Evolutionary conservation across 2,113 vertebrate species (phyloP).

Genomic region (Psettodes erumei): DNA sequence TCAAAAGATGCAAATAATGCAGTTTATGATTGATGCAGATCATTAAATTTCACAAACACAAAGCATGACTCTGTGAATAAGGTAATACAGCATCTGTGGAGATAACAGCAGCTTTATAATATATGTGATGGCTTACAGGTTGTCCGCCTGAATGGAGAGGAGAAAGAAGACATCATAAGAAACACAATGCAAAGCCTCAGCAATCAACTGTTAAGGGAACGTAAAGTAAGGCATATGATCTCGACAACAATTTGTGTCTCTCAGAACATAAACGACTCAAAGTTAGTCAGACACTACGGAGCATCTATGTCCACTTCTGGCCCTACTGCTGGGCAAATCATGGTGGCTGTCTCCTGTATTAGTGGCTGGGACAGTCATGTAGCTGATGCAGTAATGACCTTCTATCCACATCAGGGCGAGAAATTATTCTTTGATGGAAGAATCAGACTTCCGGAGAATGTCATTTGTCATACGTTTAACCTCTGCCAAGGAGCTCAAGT

Average conservation of each 20-base stretch:
- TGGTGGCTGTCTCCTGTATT: neutral
- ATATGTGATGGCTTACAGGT: conserved; percentile 4
- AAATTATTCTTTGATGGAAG: neutral
- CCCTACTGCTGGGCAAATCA: accelerated
- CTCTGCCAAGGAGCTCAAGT: accelerated
- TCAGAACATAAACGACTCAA: neutral
- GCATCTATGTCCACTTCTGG: conserved; percentile 47
- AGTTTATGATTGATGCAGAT: neutral
- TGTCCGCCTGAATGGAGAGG: neutral
- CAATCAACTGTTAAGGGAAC: neutral
- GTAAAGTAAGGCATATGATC: neutral
- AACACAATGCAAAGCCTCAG: neutral
- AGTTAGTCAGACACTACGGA: conserved; percentile 31
- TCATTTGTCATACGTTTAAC: conserved; percentile 13
- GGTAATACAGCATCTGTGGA: too few relatives aligned
- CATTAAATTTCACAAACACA: neutral
- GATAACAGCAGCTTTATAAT: neutral
- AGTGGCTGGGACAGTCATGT: conserved; percentile 21
- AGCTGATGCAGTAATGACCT: conserved; percentile 55
- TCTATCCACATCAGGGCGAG: accelerated
- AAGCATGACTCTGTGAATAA: neutral
- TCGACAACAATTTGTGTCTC: conserved; percentile 46
- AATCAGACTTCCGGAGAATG: neutral
- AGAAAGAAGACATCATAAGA: conserved; percentile 5
- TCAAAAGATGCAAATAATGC: too few relatives aligned